A percentile compares a stretch with the other conserved stretches of the same genome.
Evolutionary conservation across 2,797 vertebrate genomes (phyloP).

Genomic region (Ammospiza maritima): DNA sequence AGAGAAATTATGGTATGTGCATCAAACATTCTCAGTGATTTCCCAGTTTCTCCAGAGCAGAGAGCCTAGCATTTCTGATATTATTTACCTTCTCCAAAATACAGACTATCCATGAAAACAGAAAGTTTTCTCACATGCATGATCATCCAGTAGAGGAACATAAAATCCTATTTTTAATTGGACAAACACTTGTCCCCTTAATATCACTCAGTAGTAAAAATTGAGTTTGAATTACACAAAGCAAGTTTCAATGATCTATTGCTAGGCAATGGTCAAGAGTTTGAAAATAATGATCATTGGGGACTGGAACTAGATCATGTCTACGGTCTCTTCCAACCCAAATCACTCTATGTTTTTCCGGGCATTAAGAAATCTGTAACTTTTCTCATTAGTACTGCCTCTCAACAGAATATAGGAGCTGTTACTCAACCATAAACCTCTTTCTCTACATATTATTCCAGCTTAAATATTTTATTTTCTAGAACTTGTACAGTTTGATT

Average conservation of each 20-base stretch:
- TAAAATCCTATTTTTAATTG: background rate
- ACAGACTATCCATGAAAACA: background rate
- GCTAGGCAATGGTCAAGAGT: background rate
- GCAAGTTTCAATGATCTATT: background rate
- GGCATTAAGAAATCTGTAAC: background rate
- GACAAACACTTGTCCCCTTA: background rate
- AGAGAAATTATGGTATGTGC: background rate
- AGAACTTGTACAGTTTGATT: background rate
- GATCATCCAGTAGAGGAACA: background rate
- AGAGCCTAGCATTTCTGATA: background rate
- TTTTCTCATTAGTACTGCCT: background rate
- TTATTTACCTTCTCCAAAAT: background rate
- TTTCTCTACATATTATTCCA: background rate
- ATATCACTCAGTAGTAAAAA: background rate
- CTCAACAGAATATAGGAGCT: background rate
- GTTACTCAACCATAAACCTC: background rate
- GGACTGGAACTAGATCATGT: background rate
- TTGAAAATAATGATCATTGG: background rate
- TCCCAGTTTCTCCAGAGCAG: background rate
- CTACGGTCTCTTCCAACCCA: background rate
- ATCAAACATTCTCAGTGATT: background rate
- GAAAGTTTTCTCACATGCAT: background rate
- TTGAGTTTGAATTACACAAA: background rate
- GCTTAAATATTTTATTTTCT: background rate
- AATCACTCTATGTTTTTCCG: background rate